A percentile compares a stretch with the other conserved stretches of the same genome.
Evolutionary conservation across 2,888 invertebrate genomes (phyloP).

Genomic region (Caenorhabditis macrosperma): DNA sequence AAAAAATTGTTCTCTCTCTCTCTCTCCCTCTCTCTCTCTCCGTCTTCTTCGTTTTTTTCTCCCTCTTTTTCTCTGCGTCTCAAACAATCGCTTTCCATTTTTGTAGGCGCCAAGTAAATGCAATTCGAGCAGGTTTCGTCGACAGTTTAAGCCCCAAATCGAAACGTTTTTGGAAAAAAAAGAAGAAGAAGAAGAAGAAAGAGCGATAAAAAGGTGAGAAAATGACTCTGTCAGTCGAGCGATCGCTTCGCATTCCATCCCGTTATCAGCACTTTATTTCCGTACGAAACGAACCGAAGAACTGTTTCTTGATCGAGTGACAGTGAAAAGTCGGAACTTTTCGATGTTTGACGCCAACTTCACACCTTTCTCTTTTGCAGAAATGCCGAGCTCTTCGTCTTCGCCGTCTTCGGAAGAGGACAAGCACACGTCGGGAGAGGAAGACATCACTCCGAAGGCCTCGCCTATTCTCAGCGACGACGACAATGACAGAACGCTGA

Average conservation of each 20-base stretch:
- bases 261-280: conserved; percentile 1
- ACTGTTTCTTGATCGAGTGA: conserved; percentile 6
- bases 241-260: not conserved
- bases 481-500: conserved; percentile 36
- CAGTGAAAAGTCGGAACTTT: not conserved
- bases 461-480: conserved; percentile 16
- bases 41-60: not conserved
- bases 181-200: not conserved
- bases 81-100: not conserved
- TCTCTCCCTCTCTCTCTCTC: not conserved
- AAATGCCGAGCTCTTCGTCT: conserved; percentile 24
- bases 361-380: no score
- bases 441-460: conserved; percentile 50
- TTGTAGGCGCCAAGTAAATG: conserved; percentile 15
- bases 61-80: not conserved
- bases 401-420: conserved; percentile 35
- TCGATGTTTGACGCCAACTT: conserved; percentile 22
- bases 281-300: not conserved
- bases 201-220: conserved; percentile 29
- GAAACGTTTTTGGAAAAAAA: not conserved
- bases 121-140: no score
- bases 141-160: no score
- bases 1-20: not conserved
- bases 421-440: conserved; percentile 32
- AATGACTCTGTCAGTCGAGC: no score